Evolutionary conservation across 2,797 vertebrate species (phyloP).

Genomic region (Euphonia xanthogaster): DNA sequence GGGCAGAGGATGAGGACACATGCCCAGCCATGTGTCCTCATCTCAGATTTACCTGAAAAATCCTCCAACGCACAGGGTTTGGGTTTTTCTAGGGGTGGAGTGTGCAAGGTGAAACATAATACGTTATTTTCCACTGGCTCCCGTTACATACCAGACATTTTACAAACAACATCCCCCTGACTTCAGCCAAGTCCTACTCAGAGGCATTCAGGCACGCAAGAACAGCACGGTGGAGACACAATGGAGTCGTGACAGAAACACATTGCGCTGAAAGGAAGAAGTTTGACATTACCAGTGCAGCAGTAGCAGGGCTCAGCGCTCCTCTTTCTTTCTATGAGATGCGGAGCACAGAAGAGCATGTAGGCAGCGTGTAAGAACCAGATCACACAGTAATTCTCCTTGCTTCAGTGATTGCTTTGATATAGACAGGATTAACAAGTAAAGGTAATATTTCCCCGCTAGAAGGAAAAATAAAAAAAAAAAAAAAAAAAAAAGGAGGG

Average conservation of each 20-base stretch:
- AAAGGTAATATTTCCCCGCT: conserved; percentile 72
- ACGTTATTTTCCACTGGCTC: background rate
- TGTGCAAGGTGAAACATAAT: background rate
- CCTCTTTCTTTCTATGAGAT: conserved; percentile 75
- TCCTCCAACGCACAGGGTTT: fast-evolving
- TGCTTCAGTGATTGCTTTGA: conserved; percentile 78
- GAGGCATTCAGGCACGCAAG: conserved; percentile 1
- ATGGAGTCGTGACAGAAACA: background rate
- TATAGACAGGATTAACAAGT: conserved; percentile 84
- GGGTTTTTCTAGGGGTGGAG: background rate
- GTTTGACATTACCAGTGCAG: conserved; percentile 76
- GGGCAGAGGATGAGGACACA: fast-evolving
- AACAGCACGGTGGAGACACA: conserved; percentile 21
- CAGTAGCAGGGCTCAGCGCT: conserved; percentile 64
- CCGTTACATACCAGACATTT: background rate
- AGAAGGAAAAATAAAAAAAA: conserved; percentile 57
- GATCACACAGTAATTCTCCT: conserved; percentile 72
- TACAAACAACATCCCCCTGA: background rate
- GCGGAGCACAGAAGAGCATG: conserved; percentile 74
- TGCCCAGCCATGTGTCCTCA: fast-evolving
- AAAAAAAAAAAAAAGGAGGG: conserved; percentile 7
- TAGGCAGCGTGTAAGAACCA: conserved; percentile 71
- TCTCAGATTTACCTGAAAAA: background rate
- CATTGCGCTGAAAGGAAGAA: conserved; percentile 60
- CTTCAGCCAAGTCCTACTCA: background rate